phyloP scores from a whole-genome alignment of 2,113 vertebrate species.

The Oxyruncus cristatus region DNA sequence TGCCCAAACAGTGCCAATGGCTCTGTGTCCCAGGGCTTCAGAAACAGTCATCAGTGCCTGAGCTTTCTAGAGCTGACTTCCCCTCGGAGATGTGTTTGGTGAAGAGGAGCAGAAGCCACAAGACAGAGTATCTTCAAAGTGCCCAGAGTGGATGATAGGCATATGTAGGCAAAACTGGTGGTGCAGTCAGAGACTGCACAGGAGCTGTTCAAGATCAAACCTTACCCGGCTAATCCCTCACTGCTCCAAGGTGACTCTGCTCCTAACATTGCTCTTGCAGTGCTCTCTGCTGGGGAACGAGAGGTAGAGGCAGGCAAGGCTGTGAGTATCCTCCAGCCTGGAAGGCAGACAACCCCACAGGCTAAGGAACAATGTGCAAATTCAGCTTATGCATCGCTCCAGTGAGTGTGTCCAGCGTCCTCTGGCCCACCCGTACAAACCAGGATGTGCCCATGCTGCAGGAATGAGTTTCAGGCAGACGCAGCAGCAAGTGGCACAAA shows the following conservation, averaged over 20 bases:
- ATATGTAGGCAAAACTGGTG: background rate
- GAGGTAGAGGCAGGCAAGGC: background rate
- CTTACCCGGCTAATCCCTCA: accelerated
- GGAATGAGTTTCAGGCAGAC: background rate
- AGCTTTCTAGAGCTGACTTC: background rate
- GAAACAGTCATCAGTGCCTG: background rate
- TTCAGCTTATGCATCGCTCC: background rate
- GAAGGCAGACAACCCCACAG: too few species aligned
- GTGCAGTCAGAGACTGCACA: background rate
- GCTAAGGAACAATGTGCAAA: background rate
- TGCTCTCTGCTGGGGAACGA: conserved; percentile 38
- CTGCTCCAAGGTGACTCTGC: background rate
- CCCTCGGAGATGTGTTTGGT: background rate
- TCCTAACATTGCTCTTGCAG: background rate
- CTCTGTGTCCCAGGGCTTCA: background rate
- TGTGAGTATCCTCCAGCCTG: background rate
- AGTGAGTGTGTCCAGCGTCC: background rate
- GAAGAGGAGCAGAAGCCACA: background rate
- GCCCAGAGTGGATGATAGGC: background rate
- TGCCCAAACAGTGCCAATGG: background rate
- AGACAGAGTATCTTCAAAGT: background rate
- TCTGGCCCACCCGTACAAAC: background rate
- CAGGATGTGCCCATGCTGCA: background rate
- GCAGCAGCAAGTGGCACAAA: background rate
- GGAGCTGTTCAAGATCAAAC: background rate